Conservation (phyloP, 2,113 vertebrate genomes). For the Heptranchias perlo region DNA sequence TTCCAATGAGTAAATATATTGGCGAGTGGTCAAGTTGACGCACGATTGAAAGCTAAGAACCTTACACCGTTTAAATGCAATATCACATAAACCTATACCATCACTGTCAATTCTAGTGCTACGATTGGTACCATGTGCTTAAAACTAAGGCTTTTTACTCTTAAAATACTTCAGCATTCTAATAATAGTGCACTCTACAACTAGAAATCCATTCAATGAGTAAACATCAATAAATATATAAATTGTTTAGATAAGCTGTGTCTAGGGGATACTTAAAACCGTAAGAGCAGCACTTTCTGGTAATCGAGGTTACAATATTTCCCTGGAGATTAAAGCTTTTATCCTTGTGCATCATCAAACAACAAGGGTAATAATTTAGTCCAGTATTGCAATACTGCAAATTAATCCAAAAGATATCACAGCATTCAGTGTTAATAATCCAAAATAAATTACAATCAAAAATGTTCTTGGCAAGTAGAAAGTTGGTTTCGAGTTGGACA, state of each 20-base stretch:
- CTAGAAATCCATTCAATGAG: not conserved
- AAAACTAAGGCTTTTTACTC: not conserved
- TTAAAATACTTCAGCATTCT: not conserved
- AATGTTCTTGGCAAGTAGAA: not conserved
- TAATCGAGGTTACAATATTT: not conserved
- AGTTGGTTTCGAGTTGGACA: not conserved
- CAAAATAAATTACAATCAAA: not conserved
- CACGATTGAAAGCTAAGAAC: not conserved
- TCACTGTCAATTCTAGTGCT: not conserved
- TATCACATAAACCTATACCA: slow-evolving; percentile 11
- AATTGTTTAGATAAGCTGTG: not conserved
- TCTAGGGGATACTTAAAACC: not conserved
- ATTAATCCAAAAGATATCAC: not conserved
- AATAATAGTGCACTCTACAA: too few relatives aligned
- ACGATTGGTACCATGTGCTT: not conserved
- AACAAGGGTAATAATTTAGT: not conserved
- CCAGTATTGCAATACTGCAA: not conserved
- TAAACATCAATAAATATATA: not conserved
- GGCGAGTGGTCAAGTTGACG: not conserved
- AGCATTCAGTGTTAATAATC: not conserved
- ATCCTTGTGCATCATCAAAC: not conserved
- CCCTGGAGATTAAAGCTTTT: not conserved
- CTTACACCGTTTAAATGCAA: not conserved
- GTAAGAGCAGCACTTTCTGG: not conserved
- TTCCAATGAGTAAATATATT: not conserved